Conservation (phyloP, 1,140 invertebrate species). For the Batillaria attramentaria region DNA sequence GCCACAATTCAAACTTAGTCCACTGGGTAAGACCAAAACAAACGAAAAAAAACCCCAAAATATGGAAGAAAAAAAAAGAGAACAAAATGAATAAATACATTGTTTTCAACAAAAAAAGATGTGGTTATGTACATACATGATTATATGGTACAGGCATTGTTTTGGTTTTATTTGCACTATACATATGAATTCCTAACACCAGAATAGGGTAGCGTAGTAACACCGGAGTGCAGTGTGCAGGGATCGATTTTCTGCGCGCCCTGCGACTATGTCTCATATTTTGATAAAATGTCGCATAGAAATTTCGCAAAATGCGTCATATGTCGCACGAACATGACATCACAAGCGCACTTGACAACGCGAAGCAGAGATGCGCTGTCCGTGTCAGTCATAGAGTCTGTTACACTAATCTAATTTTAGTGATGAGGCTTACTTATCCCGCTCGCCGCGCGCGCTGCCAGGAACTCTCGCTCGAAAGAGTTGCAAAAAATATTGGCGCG, state of each 20-base stretch:
- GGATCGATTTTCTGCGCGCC: neutral
- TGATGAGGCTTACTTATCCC: too few relatives aligned
- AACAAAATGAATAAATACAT: neutral
- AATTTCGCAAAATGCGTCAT: too few relatives aligned
- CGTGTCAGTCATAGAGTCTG: too few relatives aligned
- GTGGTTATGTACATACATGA: neutral
- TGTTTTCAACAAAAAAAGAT: neutral
- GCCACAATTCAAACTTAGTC: constrained; percentile 35
- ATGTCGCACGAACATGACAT: too few relatives aligned
- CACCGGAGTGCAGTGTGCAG: neutral
- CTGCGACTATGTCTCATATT: too few relatives aligned
- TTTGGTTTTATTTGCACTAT: neutral
- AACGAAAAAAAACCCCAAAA: neutral
- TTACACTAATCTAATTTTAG: too few relatives aligned
- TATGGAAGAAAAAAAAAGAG: neutral
- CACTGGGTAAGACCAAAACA: constrained; percentile 36
- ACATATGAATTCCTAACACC: neutral
- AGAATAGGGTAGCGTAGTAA: neutral
- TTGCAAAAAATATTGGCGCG: too few relatives aligned
- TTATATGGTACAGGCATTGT: neutral
- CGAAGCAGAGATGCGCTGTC: too few relatives aligned
- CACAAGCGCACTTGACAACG: too few relatives aligned
- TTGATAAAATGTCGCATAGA: too few relatives aligned
- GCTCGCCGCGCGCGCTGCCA: too few relatives aligned
- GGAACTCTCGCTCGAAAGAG: too few relatives aligned